These are phyloP conservation scores for Myrmecobius fasciatus DNA, from an alignment of 2,113 vertebrate species.

Conservation along the genomic window DNA sequence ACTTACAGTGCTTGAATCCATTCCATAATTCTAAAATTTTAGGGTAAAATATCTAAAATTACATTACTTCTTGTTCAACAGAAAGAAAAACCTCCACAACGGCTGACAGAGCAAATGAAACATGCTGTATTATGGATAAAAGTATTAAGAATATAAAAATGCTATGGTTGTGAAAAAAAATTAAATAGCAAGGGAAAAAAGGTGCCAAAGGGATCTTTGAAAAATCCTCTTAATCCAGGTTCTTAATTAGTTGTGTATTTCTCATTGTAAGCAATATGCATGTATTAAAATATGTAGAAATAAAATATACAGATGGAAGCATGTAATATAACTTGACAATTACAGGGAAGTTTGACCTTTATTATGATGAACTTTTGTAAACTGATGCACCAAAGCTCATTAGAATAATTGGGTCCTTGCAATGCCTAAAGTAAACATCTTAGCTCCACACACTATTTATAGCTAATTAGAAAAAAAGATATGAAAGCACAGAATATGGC, in stretches of 20 bases:
- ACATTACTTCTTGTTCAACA: neutral
- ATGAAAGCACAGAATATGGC: neutral
- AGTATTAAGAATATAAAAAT: neutral
- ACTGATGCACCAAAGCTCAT: constrained; percentile 9
- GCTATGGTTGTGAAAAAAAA: neutral
- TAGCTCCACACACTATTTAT: constrained; percentile 21
- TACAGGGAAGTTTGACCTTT: constrained; percentile 28
- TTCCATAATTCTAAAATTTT: neutral
- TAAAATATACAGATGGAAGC: constrained; percentile 29
- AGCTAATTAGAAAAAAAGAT: constrained; percentile 17
- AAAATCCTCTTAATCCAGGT: constrained; percentile 27
- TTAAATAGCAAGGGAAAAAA: constrained; percentile 19
- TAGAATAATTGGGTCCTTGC: neutral
- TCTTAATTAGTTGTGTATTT: constrained; percentile 30
- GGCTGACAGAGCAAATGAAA: constrained; percentile 13
- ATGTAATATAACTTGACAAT: neutral
- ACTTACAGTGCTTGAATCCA: neutral
- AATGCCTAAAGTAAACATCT: constrained; percentile 27
- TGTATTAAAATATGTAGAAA: constrained; percentile 34
- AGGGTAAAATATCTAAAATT: neutral
- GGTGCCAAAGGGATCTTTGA: constrained; percentile 13
- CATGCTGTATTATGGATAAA: neutral
- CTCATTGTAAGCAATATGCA: constrained; percentile 27
- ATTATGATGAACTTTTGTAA: constrained; percentile 43
- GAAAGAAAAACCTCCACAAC: neutral